Conservation (phyloP, 2,888 invertebrate genomes). For the Gryllus longicercus region DNA sequence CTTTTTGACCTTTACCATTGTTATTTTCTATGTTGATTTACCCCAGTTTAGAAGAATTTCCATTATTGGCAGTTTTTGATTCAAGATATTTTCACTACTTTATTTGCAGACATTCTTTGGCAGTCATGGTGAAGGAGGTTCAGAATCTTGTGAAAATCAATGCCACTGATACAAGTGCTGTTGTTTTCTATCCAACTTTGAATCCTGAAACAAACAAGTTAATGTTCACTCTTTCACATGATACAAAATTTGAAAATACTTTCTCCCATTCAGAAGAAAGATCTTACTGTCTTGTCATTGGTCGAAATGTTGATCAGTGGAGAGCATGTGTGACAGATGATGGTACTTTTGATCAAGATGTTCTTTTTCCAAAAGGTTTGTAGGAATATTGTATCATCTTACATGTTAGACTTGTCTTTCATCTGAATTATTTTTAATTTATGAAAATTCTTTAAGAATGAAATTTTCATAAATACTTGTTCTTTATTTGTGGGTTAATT, state of each 20-base stretch:
- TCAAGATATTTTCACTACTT: not conserved
- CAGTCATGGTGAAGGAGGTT: conserved; percentile 49
- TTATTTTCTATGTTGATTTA: no score
- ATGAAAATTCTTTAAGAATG: conserved; percentile 22
- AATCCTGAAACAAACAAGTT: not conserved
- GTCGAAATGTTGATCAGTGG: conserved; percentile 63
- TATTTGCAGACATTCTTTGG: conserved; percentile 46
- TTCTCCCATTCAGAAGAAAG: conserved; percentile 20
- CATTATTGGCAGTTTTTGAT: not conserved
- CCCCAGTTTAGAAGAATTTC: no score
- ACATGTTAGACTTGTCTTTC: conserved; percentile 22
- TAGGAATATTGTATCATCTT: conserved; percentile 30
- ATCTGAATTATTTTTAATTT: conserved; percentile 25
- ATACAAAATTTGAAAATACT: not conserved
- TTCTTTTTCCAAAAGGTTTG: conserved; percentile 46
- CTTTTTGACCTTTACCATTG: not conserved
- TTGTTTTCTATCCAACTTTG: conserved; percentile 26
- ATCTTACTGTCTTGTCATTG: conserved; percentile 55
- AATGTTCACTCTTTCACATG: not conserved
- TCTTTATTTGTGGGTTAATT: no score
- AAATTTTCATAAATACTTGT: not conserved
- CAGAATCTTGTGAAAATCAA: conserved; percentile 50
- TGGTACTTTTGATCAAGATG: conserved; percentile 41
- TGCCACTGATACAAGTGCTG: conserved; percentile 32
- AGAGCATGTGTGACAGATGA: conserved; percentile 50